Evolutionary conservation across 2,797 vertebrate genomes (phyloP), one percentile per base, ranked within the genome.

Genomic region (Myotis vivesi): DNA sequence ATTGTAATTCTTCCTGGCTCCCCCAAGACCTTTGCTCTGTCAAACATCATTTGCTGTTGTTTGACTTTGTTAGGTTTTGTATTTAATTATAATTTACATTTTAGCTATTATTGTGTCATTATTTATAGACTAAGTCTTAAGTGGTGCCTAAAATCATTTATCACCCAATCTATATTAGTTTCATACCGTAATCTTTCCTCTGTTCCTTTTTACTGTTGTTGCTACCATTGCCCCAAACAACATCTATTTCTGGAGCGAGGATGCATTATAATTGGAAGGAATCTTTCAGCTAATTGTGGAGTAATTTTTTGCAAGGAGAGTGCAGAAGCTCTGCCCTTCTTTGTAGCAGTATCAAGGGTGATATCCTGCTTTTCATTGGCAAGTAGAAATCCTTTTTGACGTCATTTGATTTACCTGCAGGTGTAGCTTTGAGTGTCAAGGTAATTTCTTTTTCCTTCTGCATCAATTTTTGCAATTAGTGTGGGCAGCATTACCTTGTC

Each of bases 21-120:
- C 88, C 85, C 38, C 20, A 94, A 94, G 83, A 94, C 94, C 83
- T 96, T 92, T 81, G 93, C 88, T 97, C 96, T 95, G 90, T 97
- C 96, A 95, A 96, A 87, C 77, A 94, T 95, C 96, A 82, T 94
- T 95, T 89, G 83, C 91, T 94, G 75, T 82, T 97, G 94, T 96
- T 97, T 96, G 95, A 97, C 96, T 97, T 97, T 87, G 75, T 94
- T 92, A 72, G 36, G 55, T 97, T 96, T 96, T 81, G 10, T 55
- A 88, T 77, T 95, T 97, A 87, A 96, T 83, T 95, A 85, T 77
- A 94, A 97, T 75, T 90, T 97, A 79, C 73, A 92, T 95, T 96
- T 94, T 93, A 87, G 68, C 96, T 82, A 38, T 95, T 92, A 94
- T 62, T 38, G 71, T 88, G 87, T 59, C 92, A 79, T 95, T 94